phyloP scores from a whole-genome alignment of 2,888 invertebrate species.

The Agrotis ipsilon region DNA sequence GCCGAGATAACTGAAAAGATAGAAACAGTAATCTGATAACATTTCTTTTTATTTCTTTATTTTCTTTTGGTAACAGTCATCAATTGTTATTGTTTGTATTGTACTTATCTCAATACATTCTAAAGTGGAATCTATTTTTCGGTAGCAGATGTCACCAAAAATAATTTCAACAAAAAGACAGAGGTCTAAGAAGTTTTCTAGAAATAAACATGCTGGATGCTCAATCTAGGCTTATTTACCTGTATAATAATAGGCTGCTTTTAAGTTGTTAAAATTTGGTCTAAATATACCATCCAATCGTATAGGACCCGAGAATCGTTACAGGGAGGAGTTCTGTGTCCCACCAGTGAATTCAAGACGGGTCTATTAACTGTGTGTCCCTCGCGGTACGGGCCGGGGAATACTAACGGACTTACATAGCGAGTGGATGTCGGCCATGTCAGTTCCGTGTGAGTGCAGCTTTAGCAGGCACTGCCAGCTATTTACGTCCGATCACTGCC shows the following conservation, averaged over 20 bases:
- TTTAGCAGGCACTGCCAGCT: neutral
- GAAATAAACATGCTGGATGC: neutral
- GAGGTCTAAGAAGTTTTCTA: neutral
- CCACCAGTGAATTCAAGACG: neutral
- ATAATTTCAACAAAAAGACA: neutral
- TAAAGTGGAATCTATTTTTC: neutral
- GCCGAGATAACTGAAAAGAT: neutral
- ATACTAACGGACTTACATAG: neutral
- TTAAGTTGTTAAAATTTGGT: too few species aligned
- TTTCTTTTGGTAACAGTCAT: neutral
- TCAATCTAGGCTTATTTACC: too few species aligned
- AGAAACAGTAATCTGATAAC: neutral
- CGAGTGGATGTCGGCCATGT: neutral
- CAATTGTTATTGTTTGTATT: neutral
- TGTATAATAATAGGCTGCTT: too few species aligned
- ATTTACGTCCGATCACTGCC: slow-evolving; percentile 20
- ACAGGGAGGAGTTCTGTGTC: neutral
- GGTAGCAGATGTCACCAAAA: neutral
- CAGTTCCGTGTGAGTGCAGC: slow-evolving; percentile 10
- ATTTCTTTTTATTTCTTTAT: neutral
- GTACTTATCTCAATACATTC: neutral
- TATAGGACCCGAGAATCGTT: too few species aligned
- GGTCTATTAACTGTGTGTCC: neutral
- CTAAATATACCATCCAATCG: too few species aligned
- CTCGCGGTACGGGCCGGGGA: too few species aligned